Conservation (phyloP, 2,113 vertebrate species). For the Sceloporus tristichus region DNA sequence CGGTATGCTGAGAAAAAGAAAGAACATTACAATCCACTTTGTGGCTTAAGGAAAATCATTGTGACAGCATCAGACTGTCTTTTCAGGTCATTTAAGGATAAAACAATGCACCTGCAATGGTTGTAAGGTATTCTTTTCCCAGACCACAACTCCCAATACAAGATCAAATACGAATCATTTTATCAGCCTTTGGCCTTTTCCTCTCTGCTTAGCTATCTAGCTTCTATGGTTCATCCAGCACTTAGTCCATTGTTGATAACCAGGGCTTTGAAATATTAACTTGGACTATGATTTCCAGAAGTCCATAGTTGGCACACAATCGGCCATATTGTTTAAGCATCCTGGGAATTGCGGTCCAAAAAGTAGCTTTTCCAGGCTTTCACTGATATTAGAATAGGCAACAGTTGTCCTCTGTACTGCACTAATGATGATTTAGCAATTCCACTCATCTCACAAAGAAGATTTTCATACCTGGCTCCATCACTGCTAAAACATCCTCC, state of each 20-base stretch:
- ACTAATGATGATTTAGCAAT: accelerated
- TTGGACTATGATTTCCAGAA: no score
- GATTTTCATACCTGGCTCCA: no score
- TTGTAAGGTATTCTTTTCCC: not conserved
- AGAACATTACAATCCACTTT: not conserved
- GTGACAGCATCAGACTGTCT: not conserved
- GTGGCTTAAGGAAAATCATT: not conserved
- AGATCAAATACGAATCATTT: not conserved
- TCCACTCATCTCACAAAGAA: not conserved
- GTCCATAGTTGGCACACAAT: no score
- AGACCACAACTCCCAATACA: not conserved
- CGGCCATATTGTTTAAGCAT: no score
- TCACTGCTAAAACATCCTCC: no score
- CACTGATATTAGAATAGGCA: not conserved
- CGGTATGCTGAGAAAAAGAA: not conserved
- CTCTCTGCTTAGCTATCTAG: not conserved
- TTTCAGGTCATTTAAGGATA: not conserved
- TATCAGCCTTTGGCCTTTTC: not conserved
- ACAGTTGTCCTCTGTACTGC: not conserved
- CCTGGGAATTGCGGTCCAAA: not conserved
- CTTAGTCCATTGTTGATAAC: not conserved
- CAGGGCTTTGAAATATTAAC: not conserved
- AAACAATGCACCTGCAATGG: not conserved
- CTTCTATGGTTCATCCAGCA: no score
- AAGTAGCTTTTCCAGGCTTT: not conserved